A percentile compares a stretch with the other conserved stretches of the same genome.
These are phyloP conservation scores for Pangasianodon gigas DNA, from an alignment of 2,113 vertebrate species.

Conservation along the genomic window DNA sequence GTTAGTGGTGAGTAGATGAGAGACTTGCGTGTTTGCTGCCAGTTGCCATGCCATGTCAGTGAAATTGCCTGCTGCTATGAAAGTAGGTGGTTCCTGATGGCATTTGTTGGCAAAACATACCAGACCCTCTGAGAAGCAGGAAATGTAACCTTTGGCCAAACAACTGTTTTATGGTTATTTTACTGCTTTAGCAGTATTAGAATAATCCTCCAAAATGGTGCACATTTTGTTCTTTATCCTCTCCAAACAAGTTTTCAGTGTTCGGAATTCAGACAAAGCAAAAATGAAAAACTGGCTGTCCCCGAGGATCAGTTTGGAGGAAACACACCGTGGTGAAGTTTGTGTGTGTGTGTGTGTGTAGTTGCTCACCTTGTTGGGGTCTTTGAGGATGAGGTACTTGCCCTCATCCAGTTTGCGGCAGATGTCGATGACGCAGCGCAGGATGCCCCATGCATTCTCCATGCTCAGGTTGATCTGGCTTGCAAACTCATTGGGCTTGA, in stretches of 20 bases:
- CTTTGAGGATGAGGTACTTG: conserved; percentile 98
- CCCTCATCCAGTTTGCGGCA: conserved; percentile 99
- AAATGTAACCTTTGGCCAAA: not conserved
- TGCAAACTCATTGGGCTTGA: conserved; percentile 98
- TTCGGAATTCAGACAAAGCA: not conserved
- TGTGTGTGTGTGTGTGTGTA: not conserved
- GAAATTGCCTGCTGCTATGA: not conserved
- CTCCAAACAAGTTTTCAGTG: not conserved
- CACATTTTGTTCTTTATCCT: not conserved
- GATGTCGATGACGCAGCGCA: conserved; percentile 96
- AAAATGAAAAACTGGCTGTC: not conserved
- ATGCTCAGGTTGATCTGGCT: conserved; percentile 99
- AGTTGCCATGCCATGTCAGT: not conserved
- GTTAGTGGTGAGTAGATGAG: not conserved
- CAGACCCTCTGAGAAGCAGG: not conserved
- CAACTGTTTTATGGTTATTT: not conserved
- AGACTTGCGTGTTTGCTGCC: not conserved
- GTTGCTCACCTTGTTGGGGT: conserved; percentile 90
- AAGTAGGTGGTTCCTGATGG: not conserved
- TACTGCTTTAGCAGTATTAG: not conserved
- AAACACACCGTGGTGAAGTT: not conserved
- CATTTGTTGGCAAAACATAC: not conserved
- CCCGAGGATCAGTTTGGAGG: not conserved
- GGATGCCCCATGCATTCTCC: conserved; percentile 98
- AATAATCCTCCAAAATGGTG: not conserved